phyloP scores from a whole-genome alignment of 2,888 invertebrate genomes.

The Rhogogaster chlorosoma region DNA sequence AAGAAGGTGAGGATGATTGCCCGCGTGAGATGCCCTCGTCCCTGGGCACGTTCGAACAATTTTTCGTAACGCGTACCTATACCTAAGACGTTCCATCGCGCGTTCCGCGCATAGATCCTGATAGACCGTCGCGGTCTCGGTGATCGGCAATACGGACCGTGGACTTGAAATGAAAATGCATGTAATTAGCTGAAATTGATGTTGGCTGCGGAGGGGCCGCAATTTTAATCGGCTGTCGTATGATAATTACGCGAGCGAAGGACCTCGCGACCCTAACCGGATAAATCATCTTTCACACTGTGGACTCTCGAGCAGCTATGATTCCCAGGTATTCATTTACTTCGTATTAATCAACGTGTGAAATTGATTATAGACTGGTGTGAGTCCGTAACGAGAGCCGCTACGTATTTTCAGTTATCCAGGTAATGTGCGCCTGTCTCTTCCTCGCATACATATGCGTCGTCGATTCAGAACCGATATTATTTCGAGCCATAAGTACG shows the following conservation, averaged over 20 bases:
- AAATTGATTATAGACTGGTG: slow-evolving; percentile 71
- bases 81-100: slow-evolving; percentile 41
- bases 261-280: slow-evolving; percentile 72
- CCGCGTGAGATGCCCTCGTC: slow-evolving; percentile 50
- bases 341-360: slow-evolving; percentile 75
- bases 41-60: slow-evolving; percentile 67
- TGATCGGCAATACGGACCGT: slow-evolving; percentile 57
- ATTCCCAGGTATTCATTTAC: slow-evolving; percentile 75
- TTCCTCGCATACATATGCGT: neutral
- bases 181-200: slow-evolving; percentile 77
- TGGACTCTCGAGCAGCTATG: slow-evolving; percentile 59
- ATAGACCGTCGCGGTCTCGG: slow-evolving; percentile 35
- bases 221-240: slow-evolving; percentile 77
- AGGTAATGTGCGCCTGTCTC: slow-evolving; percentile 25
- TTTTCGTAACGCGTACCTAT: slow-evolving; percentile 62
- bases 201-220: slow-evolving; percentile 70
- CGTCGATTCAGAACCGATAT: slow-evolving; percentile 17
- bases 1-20: slow-evolving; percentile 30
- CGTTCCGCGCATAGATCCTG: slow-evolving; percentile 50
- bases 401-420: slow-evolving; percentile 45
- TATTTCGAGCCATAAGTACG: neutral
- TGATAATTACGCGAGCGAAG: slow-evolving; percentile 74
- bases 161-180: slow-evolving; percentile 75
- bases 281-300: slow-evolving; percentile 72
- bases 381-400: slow-evolving; percentile 40